These are phyloP conservation scores for Amiota minor DNA, from an alignment of 2,888 invertebrate species.

Conservation along the genomic window DNA sequence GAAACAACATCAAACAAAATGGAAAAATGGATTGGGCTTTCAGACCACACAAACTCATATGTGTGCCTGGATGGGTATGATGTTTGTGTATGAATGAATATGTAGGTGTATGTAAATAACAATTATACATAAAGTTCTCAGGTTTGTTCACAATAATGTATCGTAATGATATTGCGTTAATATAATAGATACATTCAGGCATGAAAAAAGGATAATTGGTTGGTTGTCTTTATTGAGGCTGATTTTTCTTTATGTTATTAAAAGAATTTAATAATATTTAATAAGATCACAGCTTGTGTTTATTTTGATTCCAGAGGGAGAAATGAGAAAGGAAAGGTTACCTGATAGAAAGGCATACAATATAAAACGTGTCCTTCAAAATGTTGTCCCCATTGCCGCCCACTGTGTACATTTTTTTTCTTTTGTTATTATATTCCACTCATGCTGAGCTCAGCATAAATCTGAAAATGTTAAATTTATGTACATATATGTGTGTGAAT, in stretches of 20 bases:
- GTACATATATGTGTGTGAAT: not conserved
- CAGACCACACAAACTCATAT: not conserved
- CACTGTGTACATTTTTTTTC: slow-evolving; percentile 16
- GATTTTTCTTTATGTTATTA: not conserved
- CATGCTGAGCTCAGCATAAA: slow-evolving; percentile 17
- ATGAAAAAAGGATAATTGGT: too few relatives aligned
- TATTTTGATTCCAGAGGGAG: too few relatives aligned
- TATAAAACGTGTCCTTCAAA: not conserved
- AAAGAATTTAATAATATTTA: not conserved
- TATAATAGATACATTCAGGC: too few relatives aligned
- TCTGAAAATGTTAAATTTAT: slow-evolving; percentile 26
- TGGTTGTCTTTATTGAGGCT: too few relatives aligned
- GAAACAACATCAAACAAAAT: too few relatives aligned
- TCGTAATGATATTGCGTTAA: slow-evolving; percentile 31
- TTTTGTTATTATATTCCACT: not conserved
- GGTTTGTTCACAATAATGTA: slow-evolving; percentile 44
- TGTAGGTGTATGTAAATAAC: slow-evolving; percentile 41
- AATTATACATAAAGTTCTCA: slow-evolving; percentile 51
- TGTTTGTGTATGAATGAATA: slow-evolving; percentile 20
- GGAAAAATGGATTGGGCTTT: too few relatives aligned
- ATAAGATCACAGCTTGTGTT: not conserved
- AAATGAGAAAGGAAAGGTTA: not conserved
- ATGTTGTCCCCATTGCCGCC: not conserved
- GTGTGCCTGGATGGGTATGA: slow-evolving; percentile 6
- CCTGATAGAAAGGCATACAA: not conserved